Evolutionary conservation across 2,888 invertebrate genomes (phyloP), one percentile per base, ranked within the genome.

Genomic region (Heliconius hortense): DNA sequence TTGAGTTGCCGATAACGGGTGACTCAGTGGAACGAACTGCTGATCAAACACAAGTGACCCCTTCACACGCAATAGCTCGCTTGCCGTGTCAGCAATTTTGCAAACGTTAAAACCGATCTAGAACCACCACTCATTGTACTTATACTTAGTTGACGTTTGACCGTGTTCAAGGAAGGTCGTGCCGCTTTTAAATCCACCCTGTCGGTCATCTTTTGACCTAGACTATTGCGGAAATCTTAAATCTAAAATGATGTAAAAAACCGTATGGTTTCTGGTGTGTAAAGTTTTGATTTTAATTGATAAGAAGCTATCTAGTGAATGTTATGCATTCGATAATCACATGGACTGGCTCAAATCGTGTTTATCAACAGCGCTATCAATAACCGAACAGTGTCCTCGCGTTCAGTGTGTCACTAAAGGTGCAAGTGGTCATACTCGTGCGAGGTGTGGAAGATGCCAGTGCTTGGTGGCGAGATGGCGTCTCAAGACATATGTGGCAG

Each of bases 1-100:
- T 82, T 88, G 88, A 88, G 84, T 86, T 90, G 89, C 89, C 90
- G 92, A 93, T 93, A 93, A 90, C 82, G 85, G 59, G 84, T 93
- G 94, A 93, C 82, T 93, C 93, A 93, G 84, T 81, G 78, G 75
- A 73, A 68, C 26, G 62, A 28, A 82, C 26, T 68, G 78, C 79
- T 76, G 77, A 76, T 43, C 75, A 73, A 79, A 83, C 83, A 83
- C 78, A 82, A 80, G 81, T 80, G 83, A 77, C 84, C 84, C 85
- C 84, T 73, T 87, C 87, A 87, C 87, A 87, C 86, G 86, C 88
- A 84, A 82, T 81, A 79, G 77, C 75, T 76, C 76, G 78, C 82
- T 82, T 82, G 82, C 83, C 81, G 82, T 81, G 86, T 88, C 86
- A 88, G 86, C 88, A 82, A 80, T 85, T 87, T 81, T 72, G 78